A percentile compares a stretch with the other conserved stretches of the same genome.
Evolutionary conservation across 2,113 vertebrate species (phyloP).

Genomic region (Rhizomys pruinosus): DNA sequence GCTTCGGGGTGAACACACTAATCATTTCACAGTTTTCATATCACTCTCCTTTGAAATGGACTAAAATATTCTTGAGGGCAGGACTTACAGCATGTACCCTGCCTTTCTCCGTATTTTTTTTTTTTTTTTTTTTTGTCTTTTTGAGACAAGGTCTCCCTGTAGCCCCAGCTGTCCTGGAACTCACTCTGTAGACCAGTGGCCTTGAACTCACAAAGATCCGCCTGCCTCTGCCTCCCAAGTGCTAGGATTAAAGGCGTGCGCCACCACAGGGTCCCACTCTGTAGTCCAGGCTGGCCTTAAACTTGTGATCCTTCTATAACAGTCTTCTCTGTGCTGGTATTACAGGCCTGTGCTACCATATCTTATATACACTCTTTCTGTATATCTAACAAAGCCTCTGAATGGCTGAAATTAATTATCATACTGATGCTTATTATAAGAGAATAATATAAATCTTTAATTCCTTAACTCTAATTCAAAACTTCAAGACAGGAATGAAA

Average conservation of each 20-base stretch:
- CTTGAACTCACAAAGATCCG: too few species aligned
- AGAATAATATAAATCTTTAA: background rate
- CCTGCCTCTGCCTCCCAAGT: too few species aligned
- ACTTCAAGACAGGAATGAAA: background rate
- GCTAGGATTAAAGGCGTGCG: too few species aligned
- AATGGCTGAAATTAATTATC: background rate
- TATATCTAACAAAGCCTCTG: background rate
- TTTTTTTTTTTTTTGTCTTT: too few species aligned
- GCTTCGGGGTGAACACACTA: background rate
- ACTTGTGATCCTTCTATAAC: background rate
- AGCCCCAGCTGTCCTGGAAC: too few species aligned
- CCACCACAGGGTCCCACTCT: background rate
- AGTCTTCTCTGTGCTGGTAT: background rate
- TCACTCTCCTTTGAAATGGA: background rate
- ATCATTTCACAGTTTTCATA: background rate
- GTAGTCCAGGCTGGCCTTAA: background rate
- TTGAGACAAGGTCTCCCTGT: too few species aligned
- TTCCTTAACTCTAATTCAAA: slow-evolving; percentile 30
- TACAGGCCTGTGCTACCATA: too few species aligned
- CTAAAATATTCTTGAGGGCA: background rate
- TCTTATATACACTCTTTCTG: background rate
- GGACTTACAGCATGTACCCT: background rate
- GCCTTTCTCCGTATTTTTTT: background rate
- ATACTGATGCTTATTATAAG: background rate
- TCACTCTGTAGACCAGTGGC: too few species aligned